phyloP scores from a whole-genome alignment of 1,140 invertebrate species.

The Uloborus diversus region DNA sequence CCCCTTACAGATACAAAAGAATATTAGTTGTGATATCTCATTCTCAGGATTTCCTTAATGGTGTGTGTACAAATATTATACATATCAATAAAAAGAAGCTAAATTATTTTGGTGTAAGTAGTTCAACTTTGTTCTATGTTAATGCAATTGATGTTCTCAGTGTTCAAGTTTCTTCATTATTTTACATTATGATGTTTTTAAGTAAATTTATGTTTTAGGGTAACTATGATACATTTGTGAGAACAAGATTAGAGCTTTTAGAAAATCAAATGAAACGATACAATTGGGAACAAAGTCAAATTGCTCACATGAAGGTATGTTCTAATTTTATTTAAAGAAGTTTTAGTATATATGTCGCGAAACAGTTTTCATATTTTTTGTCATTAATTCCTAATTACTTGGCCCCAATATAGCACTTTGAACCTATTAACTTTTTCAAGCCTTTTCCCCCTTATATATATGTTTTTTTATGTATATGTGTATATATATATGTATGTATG shows the following conservation, averaged over 20 bases:
- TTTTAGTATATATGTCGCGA: too few species aligned
- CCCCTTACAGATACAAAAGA: slow-evolving; percentile 82
- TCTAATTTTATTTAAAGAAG: too few species aligned
- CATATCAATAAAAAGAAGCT: slow-evolving; percentile 93
- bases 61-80: slow-evolving; percentile 98
- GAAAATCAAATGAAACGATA: slow-evolving; percentile 99
- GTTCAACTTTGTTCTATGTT: background rate
- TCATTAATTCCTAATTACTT: too few species aligned
- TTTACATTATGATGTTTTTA: background rate
- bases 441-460: too few species aligned
- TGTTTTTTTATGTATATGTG: too few species aligned
- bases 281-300: slow-evolving; percentile 99
- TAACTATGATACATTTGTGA: slow-evolving; percentile 95
- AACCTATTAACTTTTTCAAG: too few species aligned
- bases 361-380: too few species aligned
- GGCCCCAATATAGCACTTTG: too few species aligned
- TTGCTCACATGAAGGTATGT: slow-evolving; percentile 95
- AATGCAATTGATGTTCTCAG: too few species aligned
- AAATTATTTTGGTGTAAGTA: slow-evolving; percentile 90
- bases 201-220: slow-evolving; percentile 67
- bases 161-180: too few species aligned
- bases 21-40: slow-evolving; percentile 99
- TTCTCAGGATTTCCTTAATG: slow-evolving; percentile 99
- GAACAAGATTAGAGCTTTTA: slow-evolving; percentile 90
- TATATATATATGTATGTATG: too few species aligned